Base-by-base conservation (phyloP, 2,888 invertebrate genomes). In the Balanococcus diminutus region DNA sequence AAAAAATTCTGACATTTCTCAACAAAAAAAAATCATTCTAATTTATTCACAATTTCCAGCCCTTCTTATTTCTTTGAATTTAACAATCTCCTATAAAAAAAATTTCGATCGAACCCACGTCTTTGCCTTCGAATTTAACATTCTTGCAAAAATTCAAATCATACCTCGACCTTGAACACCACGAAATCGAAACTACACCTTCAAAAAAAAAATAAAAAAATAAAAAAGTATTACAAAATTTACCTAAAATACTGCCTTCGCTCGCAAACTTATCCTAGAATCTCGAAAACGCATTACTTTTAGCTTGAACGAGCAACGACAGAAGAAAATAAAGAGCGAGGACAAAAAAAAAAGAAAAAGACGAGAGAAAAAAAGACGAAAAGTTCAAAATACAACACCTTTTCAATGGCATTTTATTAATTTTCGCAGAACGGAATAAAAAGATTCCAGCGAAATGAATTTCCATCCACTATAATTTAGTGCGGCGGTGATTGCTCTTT, bases 351-450 rank as follows among this genome's bases (percentile, higher is more conserved):
- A 9, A 11, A 4, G 46, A n/a, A 46, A 46, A n/a, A n/a, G n/a
- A n/a, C n/a, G n/a, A 22, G 25, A 8, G 61, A 36, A 36, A 19
- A 36, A 19, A 19, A 14, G 75, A 19, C 16, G 16, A 79, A 79
- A 79, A 79, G 32, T 79, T 79, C 75, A 79, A 79, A 56, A 79
- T 79, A 79, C n/a, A 11, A 79, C 75, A 79, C 75, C 36, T 79
- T 28, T 56, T 36, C 8, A 36, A 79, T 79, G 22, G 32, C 36
- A 79, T 79, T 79, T 79, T 79, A 79, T 79, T 9, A 79, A 79
- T 19, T 79, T 79, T 36, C 19, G n/a, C n/a, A 36, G 0, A 79
- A 79, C 75, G 36, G 16, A 79, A 79, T 79, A 79, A 56, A 36
- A 28, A 79, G 36, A 36, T 79, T 79, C 75, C 16, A 36, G 36